Percentiles rank a stretch among this genome's conserved stretches.
Conservation (phyloP, 2,113 vertebrate genomes). For the Cinclus mexicanus region DNA sequence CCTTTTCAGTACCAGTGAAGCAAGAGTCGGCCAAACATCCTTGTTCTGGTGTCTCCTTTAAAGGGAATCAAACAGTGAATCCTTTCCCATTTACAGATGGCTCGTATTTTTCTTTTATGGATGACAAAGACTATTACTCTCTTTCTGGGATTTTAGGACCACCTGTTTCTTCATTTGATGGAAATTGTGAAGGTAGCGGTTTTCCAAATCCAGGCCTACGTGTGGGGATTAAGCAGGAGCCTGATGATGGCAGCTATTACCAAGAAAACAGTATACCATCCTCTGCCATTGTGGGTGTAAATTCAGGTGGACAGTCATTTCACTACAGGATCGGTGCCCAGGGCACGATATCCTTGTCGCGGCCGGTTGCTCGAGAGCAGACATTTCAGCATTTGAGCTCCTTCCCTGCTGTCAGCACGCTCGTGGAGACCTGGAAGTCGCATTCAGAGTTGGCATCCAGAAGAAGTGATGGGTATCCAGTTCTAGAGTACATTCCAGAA, state of each 20-base stretch:
- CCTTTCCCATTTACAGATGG: constrained; percentile 92
- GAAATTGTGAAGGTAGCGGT: constrained; percentile 85
- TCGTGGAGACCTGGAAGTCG: constrained; percentile 97
- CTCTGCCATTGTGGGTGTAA: constrained; percentile 96
- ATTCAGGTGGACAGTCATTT: constrained; percentile 98
- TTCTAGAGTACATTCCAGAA: constrained; percentile 93
- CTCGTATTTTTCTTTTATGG: constrained; percentile 95
- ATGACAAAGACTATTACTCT: constrained; percentile 97
- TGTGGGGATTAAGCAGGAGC: constrained; percentile 95
- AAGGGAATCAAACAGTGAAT: constrained; percentile 84
- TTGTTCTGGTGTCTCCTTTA: constrained; percentile 87
- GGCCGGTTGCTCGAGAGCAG: constrained; percentile 90
- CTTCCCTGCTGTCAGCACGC: constrained; percentile 90
- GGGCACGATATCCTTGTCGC: constrained; percentile 94
- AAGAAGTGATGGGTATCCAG: constrained; percentile 88
- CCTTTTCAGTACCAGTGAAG: constrained; percentile 90
- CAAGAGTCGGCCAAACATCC: constrained; percentile 88
- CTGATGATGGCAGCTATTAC: constrained; percentile 91
- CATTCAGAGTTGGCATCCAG: constrained; percentile 88
- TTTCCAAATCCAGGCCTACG: constrained; percentile 86
- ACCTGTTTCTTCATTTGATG: constrained; percentile 89
- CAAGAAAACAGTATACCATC: constrained; percentile 89
- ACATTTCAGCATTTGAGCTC: constrained; percentile 94
- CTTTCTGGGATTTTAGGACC: constrained; percentile 97
- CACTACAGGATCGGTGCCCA: constrained; percentile 99